A percentile compares a stretch with the other conserved stretches of the same genome.
Evolutionary conservation across 2,113 vertebrate genomes (phyloP).

Genomic region (Chaetodon auriga): DNA sequence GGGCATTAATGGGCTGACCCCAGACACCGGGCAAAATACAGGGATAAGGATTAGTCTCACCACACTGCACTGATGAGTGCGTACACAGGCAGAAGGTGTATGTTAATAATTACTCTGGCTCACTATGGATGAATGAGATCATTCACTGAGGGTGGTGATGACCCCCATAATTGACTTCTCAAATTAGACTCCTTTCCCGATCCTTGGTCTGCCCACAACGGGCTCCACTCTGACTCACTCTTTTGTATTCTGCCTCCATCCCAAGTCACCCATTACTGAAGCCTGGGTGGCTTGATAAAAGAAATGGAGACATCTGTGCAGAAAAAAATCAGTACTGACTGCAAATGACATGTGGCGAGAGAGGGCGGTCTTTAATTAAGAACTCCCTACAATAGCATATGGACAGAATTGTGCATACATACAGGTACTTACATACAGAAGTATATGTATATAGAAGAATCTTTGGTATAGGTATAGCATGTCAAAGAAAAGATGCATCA

Average conservation of each 20-base stretch:
- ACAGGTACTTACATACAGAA: neutral
- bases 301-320: constrained; percentile 65
- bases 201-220: constrained; percentile 21
- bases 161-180: constrained; percentile 58
- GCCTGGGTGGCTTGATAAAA: constrained; percentile 64
- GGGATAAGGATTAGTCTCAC: constrained; percentile 45
- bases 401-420: neutral
- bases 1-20: constrained; percentile 74
- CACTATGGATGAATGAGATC: constrained; percentile 53
- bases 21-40: constrained; percentile 38
- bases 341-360: constrained; percentile 26
- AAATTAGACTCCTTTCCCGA: constrained; percentile 52
- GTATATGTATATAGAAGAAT: neutral
- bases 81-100: constrained; percentile 38
- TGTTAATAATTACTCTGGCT: constrained; percentile 58
- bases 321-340: constrained; percentile 58
- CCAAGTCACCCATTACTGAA: constrained; percentile 55
- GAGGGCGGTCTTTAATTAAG: constrained; percentile 18
- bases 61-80: constrained; percentile 42
- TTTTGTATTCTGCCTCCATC: constrained; percentile 43
- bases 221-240: constrained; percentile 24
- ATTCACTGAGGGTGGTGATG: constrained; percentile 19
- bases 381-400: neutral
- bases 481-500: neutral
- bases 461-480: neutral